Percentiles rank a stretch among this genome's conserved stretches.
phyloP scores from a whole-genome alignment of 2,888 invertebrate genomes.

The Sicus ferrugineus region DNA sequence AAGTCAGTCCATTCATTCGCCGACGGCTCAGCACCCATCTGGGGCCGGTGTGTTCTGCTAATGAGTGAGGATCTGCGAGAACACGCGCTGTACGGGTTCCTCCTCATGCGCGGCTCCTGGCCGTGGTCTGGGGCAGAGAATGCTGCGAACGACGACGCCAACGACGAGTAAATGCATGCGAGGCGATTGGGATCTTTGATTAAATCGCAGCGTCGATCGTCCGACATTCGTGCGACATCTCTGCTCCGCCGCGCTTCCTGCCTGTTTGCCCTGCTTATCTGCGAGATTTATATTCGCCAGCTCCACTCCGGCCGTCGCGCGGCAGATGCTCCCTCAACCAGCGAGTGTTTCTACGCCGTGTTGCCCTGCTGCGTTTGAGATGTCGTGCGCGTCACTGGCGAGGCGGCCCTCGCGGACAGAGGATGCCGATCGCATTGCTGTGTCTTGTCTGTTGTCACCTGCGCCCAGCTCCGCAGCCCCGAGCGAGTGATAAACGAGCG shows the following conservation, averaged over 20 bases:
- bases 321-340: conserved; percentile 5
- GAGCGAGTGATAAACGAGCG: too few species aligned
- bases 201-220: conserved; percentile 23
- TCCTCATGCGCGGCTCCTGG: neutral
- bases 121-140: neutral
- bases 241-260: too few species aligned
- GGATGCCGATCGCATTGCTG: conserved; percentile 38
- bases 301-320: neutral
- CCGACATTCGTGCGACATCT: conserved; percentile 23
- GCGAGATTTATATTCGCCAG: conserved; percentile 26
- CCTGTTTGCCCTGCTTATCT: conserved; percentile 24
- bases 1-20: too few species aligned
- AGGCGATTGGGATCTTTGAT: conserved; percentile 26
- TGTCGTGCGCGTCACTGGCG: too few species aligned
- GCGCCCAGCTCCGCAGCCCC: conserved; percentile 25
- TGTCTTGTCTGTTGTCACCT: conserved; percentile 46
- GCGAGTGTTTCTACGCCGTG: conserved; percentile 7
- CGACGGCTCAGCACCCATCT: neutral
- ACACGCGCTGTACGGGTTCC: conserved; percentile 12
- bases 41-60: conserved; percentile 13
- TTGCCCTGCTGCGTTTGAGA: too few species aligned
- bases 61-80: conserved; percentile 8
- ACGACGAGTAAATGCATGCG: conserved; percentile 27
- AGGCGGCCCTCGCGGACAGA: too few species aligned
- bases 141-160: too few species aligned